phyloP scores from a whole-genome alignment of 2,888 invertebrate species.

The Anorthoa munda region DNA sequence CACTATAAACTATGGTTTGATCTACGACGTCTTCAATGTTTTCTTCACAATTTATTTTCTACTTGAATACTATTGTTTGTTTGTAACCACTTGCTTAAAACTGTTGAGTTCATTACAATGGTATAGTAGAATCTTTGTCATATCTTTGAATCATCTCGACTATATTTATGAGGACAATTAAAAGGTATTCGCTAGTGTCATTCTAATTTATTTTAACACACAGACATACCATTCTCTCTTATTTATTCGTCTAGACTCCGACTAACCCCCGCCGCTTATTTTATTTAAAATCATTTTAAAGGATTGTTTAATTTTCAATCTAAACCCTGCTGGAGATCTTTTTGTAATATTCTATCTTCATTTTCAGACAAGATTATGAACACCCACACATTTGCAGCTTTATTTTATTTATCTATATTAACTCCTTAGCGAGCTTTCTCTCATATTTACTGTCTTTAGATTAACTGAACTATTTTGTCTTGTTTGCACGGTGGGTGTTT shows the following conservation, averaged over 20 bases:
- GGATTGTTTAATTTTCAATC: conserved; percentile 63
- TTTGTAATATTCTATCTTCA: conserved; percentile 48
- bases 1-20: not conserved
- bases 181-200: conserved; percentile 8
- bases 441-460: conserved; percentile 40
- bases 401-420: conserved; percentile 49
- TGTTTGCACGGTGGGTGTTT: conserved; percentile 22
- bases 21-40: not conserved
- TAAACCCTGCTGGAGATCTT: conserved; percentile 30
- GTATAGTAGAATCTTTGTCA: not conserved
- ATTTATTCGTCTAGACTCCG: conserved; percentile 60
- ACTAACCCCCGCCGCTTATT: conserved; percentile 40
- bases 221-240: conserved; percentile 31
- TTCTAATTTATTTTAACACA: conserved; percentile 26
- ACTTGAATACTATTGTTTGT: not conserved
- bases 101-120: not conserved
- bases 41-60: not conserved
- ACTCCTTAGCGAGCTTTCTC: conserved; percentile 38
- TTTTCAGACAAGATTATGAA: conserved; percentile 51
- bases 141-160: conserved; percentile 5
- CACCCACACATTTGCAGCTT: conserved; percentile 49
- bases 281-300: conserved; percentile 56
- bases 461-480: conserved; percentile 31
- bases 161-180: conserved; percentile 17
- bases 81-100: not conserved